A percentile compares a stretch with the other conserved stretches of the same genome.
Conservation (phyloP, 2,797 vertebrate species). For the Syngnathus acus region DNA sequence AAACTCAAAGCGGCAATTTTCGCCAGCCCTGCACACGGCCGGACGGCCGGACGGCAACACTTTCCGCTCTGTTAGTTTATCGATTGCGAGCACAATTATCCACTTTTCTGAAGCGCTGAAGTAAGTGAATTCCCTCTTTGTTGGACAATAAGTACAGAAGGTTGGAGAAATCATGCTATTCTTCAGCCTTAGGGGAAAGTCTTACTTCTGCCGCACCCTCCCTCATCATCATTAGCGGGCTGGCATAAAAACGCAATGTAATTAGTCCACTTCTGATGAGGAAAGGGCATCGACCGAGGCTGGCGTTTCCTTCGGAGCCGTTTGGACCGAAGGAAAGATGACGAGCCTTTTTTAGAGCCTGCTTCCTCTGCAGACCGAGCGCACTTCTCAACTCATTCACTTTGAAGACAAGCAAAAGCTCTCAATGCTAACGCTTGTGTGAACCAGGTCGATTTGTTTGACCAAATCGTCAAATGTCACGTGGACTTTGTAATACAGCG, state of each 20-base stretch:
- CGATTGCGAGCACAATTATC: constrained; percentile 81
- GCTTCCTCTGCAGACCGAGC: not conserved
- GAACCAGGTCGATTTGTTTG: not conserved
- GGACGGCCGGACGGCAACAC: constrained; percentile 53
- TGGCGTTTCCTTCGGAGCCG: constrained; percentile 41
- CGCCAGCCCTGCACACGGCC: not conserved
- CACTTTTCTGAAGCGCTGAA: constrained; percentile 75
- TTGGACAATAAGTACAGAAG: constrained; percentile 82
- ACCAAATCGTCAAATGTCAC: not conserved
- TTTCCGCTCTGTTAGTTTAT: constrained; percentile 79
- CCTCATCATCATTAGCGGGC: constrained; percentile 74
- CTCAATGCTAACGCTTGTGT: not conserved
- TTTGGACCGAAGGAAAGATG: not conserved
- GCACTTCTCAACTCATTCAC: not conserved
- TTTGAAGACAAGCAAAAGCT: not conserved
- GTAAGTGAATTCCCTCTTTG: constrained; percentile 78
- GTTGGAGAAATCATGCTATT: constrained; percentile 67
- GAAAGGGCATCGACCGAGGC: constrained; percentile 39
- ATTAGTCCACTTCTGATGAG: constrained; percentile 63
- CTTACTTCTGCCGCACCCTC: constrained; percentile 51
- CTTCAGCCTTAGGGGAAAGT: constrained; percentile 70
- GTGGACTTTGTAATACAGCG: too few species aligned
- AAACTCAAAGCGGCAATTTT: constrained; percentile 23
- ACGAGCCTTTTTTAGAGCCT: not conserved
- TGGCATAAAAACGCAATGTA: constrained; percentile 58